These are phyloP conservation scores for Hydropsyche tenuis DNA, from an alignment of 1,140 invertebrate genomes.

Conservation along the genomic window DNA sequence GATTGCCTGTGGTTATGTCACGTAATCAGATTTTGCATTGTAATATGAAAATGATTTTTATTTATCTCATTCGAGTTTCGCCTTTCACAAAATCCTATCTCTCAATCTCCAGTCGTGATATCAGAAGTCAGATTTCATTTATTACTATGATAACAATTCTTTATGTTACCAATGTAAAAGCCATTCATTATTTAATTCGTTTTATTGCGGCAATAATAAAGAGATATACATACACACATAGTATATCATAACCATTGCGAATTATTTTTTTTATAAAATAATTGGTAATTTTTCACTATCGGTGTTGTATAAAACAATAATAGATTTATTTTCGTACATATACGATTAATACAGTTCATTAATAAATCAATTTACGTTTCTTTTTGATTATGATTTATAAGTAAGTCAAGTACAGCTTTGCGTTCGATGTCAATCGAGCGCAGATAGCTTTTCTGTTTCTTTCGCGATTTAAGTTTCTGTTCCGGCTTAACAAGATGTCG, in stretches of 20 bases:
- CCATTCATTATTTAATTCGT: slow-evolving; percentile 20
- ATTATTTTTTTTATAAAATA: too few species aligned
- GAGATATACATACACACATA: background rate
- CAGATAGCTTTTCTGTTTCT: slow-evolving; percentile 9
- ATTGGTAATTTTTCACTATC: too few species aligned
- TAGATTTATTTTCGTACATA: too few species aligned
- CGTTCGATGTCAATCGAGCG: background rate
- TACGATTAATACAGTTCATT: too few species aligned
- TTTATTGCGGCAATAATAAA: background rate
- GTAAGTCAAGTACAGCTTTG: too few species aligned
- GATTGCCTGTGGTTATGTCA: too few species aligned
- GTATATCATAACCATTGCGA: too few species aligned
- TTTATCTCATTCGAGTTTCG: slow-evolving; percentile 26
- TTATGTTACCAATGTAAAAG: slow-evolving; percentile 21
- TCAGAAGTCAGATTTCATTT: slow-evolving; percentile 33
- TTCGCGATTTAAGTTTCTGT: slow-evolving; percentile 12
- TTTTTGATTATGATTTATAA: too few species aligned
- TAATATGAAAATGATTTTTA: slow-evolving; percentile 29
- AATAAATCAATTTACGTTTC: too few species aligned
- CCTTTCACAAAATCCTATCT: slow-evolving; percentile 30
- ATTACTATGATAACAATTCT: slow-evolving; percentile 24
- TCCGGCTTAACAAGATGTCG: slow-evolving; percentile 30
- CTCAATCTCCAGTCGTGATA: slow-evolving; percentile 32
- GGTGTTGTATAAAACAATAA: too few species aligned
- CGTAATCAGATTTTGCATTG: slow-evolving; percentile 24